Percentiles rank a stretch among this genome's conserved stretches.
Evolutionary conservation across 2,888 invertebrate species (phyloP).

Genomic region (Schizotus pectinicornis): DNA sequence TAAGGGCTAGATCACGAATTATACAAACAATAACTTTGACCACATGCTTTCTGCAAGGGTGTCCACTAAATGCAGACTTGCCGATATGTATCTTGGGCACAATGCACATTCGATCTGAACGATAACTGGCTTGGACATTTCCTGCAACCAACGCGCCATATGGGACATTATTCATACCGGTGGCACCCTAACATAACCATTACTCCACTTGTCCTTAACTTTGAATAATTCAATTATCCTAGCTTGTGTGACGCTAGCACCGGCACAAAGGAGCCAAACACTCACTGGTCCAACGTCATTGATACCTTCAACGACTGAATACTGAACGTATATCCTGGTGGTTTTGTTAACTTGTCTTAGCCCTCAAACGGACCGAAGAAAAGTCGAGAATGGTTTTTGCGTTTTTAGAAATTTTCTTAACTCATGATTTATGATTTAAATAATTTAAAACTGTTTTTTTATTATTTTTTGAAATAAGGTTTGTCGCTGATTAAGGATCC

Average conservation of each 20-base stretch:
- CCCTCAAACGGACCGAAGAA: too few species aligned
- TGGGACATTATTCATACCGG: conserved; percentile 23
- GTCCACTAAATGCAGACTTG: conserved; percentile 50
- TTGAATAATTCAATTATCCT: conserved; percentile 18
- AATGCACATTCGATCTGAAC: conserved; percentile 45
- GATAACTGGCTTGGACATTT: conserved; percentile 19
- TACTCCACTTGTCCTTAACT: conserved; percentile 17
- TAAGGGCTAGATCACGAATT: conserved; percentile 38
- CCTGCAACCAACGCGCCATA: conserved; percentile 28
- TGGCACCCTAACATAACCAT: conserved; percentile 14
- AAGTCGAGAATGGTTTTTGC: too few species aligned
- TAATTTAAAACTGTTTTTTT: too few species aligned
- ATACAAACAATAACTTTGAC: conserved; percentile 50
- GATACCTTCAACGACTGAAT: too few species aligned
- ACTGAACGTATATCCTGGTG: too few species aligned
- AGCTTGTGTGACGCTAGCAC: not conserved
- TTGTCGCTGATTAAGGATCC: too few species aligned
- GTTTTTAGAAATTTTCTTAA: too few species aligned
- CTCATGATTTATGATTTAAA: too few species aligned
- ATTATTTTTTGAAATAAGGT: too few species aligned
- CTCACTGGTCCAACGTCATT: too few species aligned
- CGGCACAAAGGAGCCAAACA: too few species aligned
- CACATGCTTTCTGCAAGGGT: conserved; percentile 50
- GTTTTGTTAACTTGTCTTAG: too few species aligned
- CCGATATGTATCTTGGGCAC: conserved; percentile 52